Conservation (phyloP, 2,888 invertebrate genomes). For the Tenthredo mesomela region DNA sequence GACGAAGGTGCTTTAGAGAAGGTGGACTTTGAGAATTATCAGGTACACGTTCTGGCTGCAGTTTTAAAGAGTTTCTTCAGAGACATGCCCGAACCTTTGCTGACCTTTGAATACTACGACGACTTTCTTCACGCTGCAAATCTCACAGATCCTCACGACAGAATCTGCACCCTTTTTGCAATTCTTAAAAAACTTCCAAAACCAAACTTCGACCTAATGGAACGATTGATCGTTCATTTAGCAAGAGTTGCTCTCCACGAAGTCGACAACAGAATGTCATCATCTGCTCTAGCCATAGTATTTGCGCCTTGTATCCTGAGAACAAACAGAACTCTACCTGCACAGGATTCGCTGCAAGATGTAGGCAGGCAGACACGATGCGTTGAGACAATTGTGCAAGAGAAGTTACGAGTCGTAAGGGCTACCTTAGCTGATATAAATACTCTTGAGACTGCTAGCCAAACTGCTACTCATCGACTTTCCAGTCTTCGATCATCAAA, state of each 20-base stretch:
- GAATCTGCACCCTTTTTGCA: conserved; percentile 91
- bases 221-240: conserved; percentile 94
- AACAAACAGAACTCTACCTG: conserved; percentile 92
- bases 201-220: conserved; percentile 93
- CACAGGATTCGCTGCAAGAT: conserved; percentile 94
- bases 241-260: conserved; percentile 93
- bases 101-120: conserved; percentile 96
- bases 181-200: conserved; percentile 94
- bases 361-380: conserved; percentile 94
- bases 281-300: conserved; percentile 94
- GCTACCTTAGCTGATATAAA: conserved; percentile 94
- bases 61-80: conserved; percentile 94
- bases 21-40: conserved; percentile 88
- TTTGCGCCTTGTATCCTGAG: conserved; percentile 97
- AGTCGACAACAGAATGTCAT: conserved; percentile 94
- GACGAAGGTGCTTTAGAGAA: conserved; percentile 87
- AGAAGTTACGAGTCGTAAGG: conserved; percentile 91
- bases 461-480: conserved; percentile 90
- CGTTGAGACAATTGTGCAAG: conserved; percentile 93
- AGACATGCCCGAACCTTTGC: conserved; percentile 95
- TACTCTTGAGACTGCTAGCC: conserved; percentile 92
- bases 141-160: conserved; percentile 89
- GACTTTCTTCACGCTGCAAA: conserved; percentile 95
- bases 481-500: conserved; percentile 88
- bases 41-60: conserved; percentile 94